A percentile compares a stretch with the other conserved stretches of the same genome.
Evolutionary conservation across 2,888 invertebrate genomes (phyloP).

Genomic region (Drosophila mimetica): DNA sequence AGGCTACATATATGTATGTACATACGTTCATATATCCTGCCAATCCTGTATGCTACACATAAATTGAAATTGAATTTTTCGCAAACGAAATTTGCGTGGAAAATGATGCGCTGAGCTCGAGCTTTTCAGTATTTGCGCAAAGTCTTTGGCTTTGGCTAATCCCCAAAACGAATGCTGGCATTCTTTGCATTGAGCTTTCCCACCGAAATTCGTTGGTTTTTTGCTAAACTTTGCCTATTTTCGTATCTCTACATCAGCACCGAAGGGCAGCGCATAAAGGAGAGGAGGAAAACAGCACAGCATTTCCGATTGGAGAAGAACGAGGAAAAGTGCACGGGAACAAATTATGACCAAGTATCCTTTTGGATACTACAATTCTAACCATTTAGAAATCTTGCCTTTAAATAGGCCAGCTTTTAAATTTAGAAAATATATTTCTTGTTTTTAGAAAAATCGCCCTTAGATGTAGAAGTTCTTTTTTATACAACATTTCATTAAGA

Average conservation of each 20-base stretch:
- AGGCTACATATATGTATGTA: neutral
- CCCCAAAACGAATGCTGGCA: conserved; percentile 47
- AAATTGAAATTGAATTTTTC: conserved; percentile 43
- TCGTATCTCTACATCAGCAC: conserved; percentile 37
- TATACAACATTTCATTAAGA: too few species aligned
- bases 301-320: conserved; percentile 25
- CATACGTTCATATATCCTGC: conserved; percentile 10
- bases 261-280: conserved; percentile 13
- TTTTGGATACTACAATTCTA: too few species aligned
- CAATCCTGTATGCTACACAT: conserved; percentile 27
- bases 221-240: conserved; percentile 67
- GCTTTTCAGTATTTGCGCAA: conserved; percentile 76
- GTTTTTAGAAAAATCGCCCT: too few species aligned
- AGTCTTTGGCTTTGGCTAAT: conserved; percentile 68
- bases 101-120: conserved; percentile 56
- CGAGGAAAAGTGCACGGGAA: neutral
- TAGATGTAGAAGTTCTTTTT: too few species aligned
- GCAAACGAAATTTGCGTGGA: conserved; percentile 44
- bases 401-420: too few species aligned
- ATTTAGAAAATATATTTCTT: too few species aligned
- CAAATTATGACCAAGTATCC: neutral
- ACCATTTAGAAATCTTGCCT: too few species aligned
- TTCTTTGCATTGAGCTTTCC: conserved; percentile 74
- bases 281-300: conserved; percentile 24
- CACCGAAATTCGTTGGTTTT: conserved; percentile 51